A percentile compares a stretch with the other conserved stretches of the same genome.
Conservation (phyloP, 2,888 invertebrate genomes). For the Macrophya annulata region DNA sequence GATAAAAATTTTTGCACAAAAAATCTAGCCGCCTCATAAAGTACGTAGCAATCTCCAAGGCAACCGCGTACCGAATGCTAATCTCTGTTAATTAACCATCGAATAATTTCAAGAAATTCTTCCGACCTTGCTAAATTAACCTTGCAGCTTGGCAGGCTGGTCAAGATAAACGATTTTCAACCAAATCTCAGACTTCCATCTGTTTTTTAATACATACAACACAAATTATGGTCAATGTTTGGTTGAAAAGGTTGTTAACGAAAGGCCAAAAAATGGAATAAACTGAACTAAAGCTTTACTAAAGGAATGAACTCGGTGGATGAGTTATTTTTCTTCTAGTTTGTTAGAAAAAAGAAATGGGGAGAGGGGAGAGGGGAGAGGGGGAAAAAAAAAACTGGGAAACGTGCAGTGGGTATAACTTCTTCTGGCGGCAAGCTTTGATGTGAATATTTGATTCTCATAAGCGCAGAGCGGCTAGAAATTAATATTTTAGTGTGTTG, state of each 20-base stretch:
- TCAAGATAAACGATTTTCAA: neutral
- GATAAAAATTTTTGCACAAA: conserved; percentile 26
- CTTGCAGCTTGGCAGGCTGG: conserved; percentile 11
- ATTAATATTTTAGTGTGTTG: conserved; percentile 25
- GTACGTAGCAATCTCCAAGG: conserved; percentile 6
- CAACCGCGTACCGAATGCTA: conserved; percentile 22
- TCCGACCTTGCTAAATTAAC: conserved; percentile 8
- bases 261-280: neutral
- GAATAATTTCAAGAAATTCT: conserved; percentile 43
- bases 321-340: neutral
- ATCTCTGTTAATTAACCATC: conserved; percentile 50
- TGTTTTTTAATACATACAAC: neutral
- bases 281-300: neutral
- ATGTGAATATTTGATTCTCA: conserved; percentile 36
- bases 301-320: neutral
- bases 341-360: neutral
- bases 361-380: too few relatives aligned
- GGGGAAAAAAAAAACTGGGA: neutral
- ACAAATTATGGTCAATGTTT: too few relatives aligned
- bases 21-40: conserved; percentile 24
- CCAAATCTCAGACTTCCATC: neutral
- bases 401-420: neutral
- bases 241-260: too few relatives aligned
- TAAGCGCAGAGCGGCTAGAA: conserved; percentile 16
- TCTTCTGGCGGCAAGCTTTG: conserved; percentile 1